A percentile compares a stretch with the other conserved stretches of the same genome.
Evolutionary conservation across 2,113 vertebrate species (phyloP).

Genomic region (Heliornis fulica): DNA sequence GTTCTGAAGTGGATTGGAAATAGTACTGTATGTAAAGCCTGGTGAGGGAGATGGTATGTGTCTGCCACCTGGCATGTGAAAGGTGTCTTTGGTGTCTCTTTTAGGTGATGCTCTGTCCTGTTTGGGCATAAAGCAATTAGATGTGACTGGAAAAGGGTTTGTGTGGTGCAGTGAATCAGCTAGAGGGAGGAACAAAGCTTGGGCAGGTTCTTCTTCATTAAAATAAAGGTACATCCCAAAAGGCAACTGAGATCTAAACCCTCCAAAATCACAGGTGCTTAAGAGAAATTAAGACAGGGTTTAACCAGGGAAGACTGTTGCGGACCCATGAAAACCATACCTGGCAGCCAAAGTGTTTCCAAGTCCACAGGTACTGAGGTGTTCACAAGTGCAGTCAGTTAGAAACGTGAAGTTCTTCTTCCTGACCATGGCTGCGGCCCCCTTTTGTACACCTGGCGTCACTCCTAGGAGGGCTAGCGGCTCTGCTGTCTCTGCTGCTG

Average conservation of each 20-base stretch:
- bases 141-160: background rate
- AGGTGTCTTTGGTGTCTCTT: background rate
- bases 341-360: background rate
- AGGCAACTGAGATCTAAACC: background rate
- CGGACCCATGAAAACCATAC: background rate
- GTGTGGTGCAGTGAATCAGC: background rate
- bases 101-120: background rate
- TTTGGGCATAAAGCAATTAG: background rate
- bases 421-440: background rate
- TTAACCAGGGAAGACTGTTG: background rate
- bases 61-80: background rate
- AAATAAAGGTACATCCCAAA: background rate
- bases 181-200: background rate
- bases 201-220: background rate
- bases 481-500: background rate
- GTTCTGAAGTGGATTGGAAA: background rate
- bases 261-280: background rate
- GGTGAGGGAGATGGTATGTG: background rate
- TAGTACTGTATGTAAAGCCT: background rate
- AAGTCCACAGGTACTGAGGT: background rate
- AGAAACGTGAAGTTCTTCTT: background rate
- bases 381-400: background rate
- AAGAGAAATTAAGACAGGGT: background rate
- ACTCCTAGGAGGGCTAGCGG: accelerated
- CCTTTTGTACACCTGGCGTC: background rate